phyloP scores from a whole-genome alignment of 1,140 invertebrate species.

The Chelonus insularis region DNA sequence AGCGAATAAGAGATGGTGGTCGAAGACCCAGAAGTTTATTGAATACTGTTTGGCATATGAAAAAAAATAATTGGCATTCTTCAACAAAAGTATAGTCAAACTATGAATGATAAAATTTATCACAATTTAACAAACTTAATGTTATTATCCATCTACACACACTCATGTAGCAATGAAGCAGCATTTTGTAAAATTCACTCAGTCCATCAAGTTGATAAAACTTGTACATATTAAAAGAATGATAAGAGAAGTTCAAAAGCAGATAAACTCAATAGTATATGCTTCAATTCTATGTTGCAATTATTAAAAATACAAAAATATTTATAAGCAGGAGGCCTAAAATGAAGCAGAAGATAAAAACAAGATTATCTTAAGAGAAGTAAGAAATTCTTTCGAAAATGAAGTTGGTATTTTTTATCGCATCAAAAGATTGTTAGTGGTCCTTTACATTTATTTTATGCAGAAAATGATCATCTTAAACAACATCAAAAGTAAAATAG shows the following conservation, averaged over 20 bases:
- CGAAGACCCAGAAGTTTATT: constrained; percentile 17
- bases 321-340: too few species aligned
- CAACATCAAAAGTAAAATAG: too few species aligned
- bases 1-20: constrained; percentile 37
- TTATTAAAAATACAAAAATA: not conserved
- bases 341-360: too few species aligned
- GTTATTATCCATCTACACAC: too few species aligned
- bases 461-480: too few species aligned
- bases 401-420: too few species aligned
- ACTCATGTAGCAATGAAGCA: not conserved
- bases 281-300: not conserved
- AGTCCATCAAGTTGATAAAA: constrained; percentile 6
- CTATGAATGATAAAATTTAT: not conserved
- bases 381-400: too few species aligned
- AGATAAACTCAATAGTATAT: constrained; percentile 9
- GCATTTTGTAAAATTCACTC: constrained; percentile 1
- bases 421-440: too few species aligned
- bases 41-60: not conserved
- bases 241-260: constrained; percentile 17
- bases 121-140: too few species aligned
- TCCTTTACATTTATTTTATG: too few species aligned
- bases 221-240: not conserved
- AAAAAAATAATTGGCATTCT: not conserved
- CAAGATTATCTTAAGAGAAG: too few species aligned
- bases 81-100: not conserved